phyloP scores from a whole-genome alignment of 1,140 invertebrate species.

The Charaxes varanes region DNA sequence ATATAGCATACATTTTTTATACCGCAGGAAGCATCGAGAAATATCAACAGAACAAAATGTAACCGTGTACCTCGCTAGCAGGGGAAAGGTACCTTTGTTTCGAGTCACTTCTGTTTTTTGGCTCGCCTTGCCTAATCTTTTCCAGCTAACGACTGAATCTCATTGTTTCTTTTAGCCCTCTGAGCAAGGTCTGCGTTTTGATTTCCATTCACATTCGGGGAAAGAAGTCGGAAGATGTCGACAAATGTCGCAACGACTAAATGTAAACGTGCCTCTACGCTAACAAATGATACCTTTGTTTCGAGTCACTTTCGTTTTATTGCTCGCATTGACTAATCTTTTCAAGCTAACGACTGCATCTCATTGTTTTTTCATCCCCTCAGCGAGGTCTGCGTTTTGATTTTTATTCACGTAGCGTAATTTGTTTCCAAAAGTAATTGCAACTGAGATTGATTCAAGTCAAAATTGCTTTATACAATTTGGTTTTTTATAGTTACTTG shows the following conservation, averaged over 20 bases:
- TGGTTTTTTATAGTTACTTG: too few relatives aligned
- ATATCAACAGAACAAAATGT: conserved; percentile 3
- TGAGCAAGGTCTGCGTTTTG: conserved; percentile 5
- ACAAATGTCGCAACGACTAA: conserved; percentile 1
- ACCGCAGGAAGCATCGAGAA: too few relatives aligned
- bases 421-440: too few relatives aligned
- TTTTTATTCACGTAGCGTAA: not conserved
- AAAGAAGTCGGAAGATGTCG: too few relatives aligned
- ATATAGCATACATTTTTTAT: too few relatives aligned
- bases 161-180: conserved; percentile 12
- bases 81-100: conserved; percentile 26
- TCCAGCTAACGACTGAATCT: conserved; percentile 16
- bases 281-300: conserved; percentile 26
- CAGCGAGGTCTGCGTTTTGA: conserved; percentile 4
- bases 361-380: conserved; percentile 14
- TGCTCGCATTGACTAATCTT: conserved; percentile 24
- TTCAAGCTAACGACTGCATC: conserved; percentile 15
- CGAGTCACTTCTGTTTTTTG: conserved; percentile 28
- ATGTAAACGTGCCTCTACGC: conserved; percentile 10
- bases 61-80: conserved; percentile 6
- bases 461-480: too few relatives aligned
- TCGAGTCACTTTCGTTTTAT: conserved; percentile 29
- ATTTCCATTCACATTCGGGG: not conserved
- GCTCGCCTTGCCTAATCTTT: conserved; percentile 23
- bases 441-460: too few relatives aligned